Conservation (phyloP, 2,113 vertebrate species). For the Leucosticte australis region DNA sequence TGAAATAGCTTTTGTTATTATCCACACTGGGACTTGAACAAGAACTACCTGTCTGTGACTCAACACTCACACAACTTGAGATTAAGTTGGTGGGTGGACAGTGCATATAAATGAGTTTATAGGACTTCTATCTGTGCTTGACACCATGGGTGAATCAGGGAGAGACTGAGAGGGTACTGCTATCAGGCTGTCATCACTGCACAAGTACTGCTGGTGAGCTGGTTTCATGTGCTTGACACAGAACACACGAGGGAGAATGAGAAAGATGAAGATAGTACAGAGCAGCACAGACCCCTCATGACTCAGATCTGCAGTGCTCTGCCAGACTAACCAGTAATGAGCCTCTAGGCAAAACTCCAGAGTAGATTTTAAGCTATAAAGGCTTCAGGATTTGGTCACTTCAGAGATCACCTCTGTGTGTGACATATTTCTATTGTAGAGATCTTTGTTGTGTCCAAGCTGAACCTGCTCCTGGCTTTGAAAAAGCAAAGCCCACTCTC, state of each 20-base stretch:
- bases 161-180: neutral
- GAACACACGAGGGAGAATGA: neutral
- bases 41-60: conserved; percentile 64
- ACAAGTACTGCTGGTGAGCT: neutral
- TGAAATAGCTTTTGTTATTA: conserved; percentile 33
- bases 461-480: neutral
- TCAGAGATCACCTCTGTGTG: neutral
- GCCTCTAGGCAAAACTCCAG: neutral
- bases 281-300: neutral
- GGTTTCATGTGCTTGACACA: neutral
- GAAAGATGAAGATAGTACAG: neutral
- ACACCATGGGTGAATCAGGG: neutral
- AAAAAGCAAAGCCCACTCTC: neutral
- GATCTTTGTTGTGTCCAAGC: neutral
- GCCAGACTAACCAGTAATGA: neutral
- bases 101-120: conserved; percentile 45
- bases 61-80: conserved; percentile 17
- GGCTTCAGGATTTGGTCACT: neutral
- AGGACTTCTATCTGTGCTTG: neutral
- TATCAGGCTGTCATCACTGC: conserved; percentile 6
- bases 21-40: neutral
- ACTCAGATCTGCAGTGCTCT: conserved; percentile 25
- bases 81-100: conserved; percentile 64
- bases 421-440: neutral
- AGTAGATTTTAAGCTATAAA: neutral